These are phyloP conservation scores for Anarrhichthys ocellatus DNA, from an alignment of 2,113 vertebrate species.

Conservation along the genomic window DNA sequence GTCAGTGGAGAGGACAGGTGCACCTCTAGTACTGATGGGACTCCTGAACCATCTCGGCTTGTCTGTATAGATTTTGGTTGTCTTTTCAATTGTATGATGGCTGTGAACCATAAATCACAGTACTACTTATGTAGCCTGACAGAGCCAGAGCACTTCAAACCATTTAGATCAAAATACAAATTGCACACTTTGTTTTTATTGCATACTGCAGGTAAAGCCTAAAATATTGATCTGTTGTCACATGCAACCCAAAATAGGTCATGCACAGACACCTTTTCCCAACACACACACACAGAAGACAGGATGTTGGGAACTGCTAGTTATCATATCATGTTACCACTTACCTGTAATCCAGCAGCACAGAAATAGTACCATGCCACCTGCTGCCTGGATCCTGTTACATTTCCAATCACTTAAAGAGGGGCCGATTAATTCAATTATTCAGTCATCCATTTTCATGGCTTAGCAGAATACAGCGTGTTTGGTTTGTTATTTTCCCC, in stretches of 20 bases:
- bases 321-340: slow-evolving; percentile 84
- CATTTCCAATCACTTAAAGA: slow-evolving; percentile 85
- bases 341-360: slow-evolving; percentile 79
- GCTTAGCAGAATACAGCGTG: slow-evolving; percentile 63
- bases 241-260: slow-evolving; percentile 35
- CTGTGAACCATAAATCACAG: background rate
- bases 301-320: slow-evolving; percentile 79
- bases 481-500: slow-evolving; percentile 60
- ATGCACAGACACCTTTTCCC: background rate
- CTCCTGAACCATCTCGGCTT: slow-evolving; percentile 19
- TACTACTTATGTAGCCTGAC: background rate
- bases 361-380: slow-evolving; percentile 80
- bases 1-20: slow-evolving; percentile 45
- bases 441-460: slow-evolving; percentile 82
- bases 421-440: slow-evolving; percentile 83
- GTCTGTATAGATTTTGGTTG: background rate
- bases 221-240: slow-evolving; percentile 35
- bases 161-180: slow-evolving; percentile 11
- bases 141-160: slow-evolving; percentile 5
- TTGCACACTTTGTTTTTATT: background rate
- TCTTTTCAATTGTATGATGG: background rate
- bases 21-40: slow-evolving; percentile 21
- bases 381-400: slow-evolving; percentile 84
- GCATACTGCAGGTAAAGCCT: background rate
- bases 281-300: slow-evolving; percentile 41